These are phyloP conservation scores for Trochalopteron elliotii DNA, from an alignment of 2,113 vertebrate genomes.

Conservation along the genomic window DNA sequence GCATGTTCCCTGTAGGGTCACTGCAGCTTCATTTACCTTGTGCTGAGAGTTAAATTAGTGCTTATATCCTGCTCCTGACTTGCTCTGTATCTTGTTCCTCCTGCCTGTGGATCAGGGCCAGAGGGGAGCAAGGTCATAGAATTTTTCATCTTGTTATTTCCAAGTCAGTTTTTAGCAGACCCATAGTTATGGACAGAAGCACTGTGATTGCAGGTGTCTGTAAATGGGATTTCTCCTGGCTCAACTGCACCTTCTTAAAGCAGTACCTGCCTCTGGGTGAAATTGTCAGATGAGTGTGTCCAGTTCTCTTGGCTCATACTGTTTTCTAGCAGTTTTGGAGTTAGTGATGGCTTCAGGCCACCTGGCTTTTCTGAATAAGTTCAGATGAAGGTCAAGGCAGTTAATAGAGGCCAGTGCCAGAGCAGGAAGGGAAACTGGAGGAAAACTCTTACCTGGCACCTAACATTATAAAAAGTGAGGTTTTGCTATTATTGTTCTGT, in stretches of 20 bases:
- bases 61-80: background rate
- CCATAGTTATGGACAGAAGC: background rate
- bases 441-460: background rate
- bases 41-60: background rate
- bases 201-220: background rate
- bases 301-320: background rate
- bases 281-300: background rate
- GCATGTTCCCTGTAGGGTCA: background rate
- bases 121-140: background rate
- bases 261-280: background rate
- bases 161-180: background rate
- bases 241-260: background rate
- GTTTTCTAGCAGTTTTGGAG: background rate
- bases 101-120: background rate
- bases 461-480: fast-evolving
- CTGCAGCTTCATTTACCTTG: background rate
- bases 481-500: background rate
- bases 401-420: background rate
- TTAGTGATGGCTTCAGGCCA: background rate
- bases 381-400: background rate
- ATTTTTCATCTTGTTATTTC: background rate
- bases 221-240: background rate
- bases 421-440: background rate
- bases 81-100: background rate
- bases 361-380: background rate